Evolutionary conservation across 2,113 vertebrate species (phyloP).

Genomic region (Patagioenas fasciata): DNA sequence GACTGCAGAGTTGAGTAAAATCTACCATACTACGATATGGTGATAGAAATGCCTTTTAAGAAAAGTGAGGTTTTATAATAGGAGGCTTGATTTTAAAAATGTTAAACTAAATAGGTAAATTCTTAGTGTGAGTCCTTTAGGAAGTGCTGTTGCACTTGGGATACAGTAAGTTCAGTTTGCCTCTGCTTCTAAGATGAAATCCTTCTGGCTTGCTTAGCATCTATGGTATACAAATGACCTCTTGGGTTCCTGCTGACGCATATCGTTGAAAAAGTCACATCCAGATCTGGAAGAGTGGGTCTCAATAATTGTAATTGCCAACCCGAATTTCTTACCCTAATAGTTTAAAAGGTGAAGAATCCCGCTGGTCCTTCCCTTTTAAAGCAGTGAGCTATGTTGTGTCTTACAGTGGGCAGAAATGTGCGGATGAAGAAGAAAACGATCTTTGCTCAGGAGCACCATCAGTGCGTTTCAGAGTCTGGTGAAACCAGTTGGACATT

Average conservation of each 20-base stretch:
- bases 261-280: background rate
- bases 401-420: background rate
- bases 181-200: background rate
- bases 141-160: background rate
- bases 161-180: background rate
- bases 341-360: background rate
- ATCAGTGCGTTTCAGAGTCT: background rate
- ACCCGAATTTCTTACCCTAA: background rate
- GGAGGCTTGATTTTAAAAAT: background rate
- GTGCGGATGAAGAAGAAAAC: background rate
- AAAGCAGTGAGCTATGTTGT: background rate
- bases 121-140: background rate
- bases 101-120: background rate
- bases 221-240: background rate
- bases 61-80: background rate
- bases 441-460: background rate
- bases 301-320: background rate
- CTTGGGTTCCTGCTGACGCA: background rate
- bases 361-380: background rate
- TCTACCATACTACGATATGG: background rate
- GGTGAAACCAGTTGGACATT: background rate
- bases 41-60: background rate
- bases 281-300: background rate
- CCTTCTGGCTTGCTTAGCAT: background rate
- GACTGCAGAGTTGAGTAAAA: background rate